Percentiles rank a stretch among this genome's conserved stretches.
phyloP scores from a whole-genome alignment of 2,113 vertebrate genomes.

The Crotalus tigris region DNA sequence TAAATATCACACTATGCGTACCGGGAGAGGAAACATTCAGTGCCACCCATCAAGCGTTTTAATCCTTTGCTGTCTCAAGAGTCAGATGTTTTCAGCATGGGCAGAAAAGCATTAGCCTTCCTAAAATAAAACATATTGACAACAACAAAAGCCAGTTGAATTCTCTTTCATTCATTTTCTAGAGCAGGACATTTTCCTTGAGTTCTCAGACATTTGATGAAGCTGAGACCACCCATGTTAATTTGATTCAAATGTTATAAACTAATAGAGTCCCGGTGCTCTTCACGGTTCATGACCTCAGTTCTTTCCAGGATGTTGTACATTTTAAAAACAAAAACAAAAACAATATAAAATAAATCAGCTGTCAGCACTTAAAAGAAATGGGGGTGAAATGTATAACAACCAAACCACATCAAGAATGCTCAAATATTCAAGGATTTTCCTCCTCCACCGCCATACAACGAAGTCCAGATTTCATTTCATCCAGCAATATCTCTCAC shows the following conservation, averaged over 20 bases:
- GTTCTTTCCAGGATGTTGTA: background rate
- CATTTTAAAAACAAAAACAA: slow-evolving; percentile 17
- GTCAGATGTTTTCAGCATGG: slow-evolving; percentile 47
- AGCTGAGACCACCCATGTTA: slow-evolving; percentile 66
- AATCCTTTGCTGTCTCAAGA: slow-evolving; percentile 46
- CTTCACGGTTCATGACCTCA: slow-evolving; percentile 2
- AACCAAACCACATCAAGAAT: slow-evolving; percentile 4
- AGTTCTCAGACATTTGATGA: slow-evolving; percentile 56
- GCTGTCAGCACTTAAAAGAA: slow-evolving; percentile 24
- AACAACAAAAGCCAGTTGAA: slow-evolving; percentile 55
- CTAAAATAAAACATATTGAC: slow-evolving; percentile 65
- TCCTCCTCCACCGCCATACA: background rate
- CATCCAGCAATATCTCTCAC: background rate
- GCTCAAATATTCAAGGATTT: slow-evolving; percentile 15
- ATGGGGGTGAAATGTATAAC: background rate
- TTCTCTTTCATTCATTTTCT: slow-evolving; percentile 37
- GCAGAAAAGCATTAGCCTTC: slow-evolving; percentile 50
- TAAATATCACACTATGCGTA: slow-evolving; percentile 28
- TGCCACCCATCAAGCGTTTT: slow-evolving; percentile 63
- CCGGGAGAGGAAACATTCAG: slow-evolving; percentile 22
- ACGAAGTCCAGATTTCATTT: background rate
- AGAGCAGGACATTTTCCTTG: slow-evolving; percentile 45
- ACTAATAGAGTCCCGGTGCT: slow-evolving; percentile 66
- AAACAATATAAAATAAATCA: background rate
- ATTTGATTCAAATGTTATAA: slow-evolving; percentile 63